phyloP scores from a whole-genome alignment of 2,113 vertebrate genomes.

The Laticauda colubrina region DNA sequence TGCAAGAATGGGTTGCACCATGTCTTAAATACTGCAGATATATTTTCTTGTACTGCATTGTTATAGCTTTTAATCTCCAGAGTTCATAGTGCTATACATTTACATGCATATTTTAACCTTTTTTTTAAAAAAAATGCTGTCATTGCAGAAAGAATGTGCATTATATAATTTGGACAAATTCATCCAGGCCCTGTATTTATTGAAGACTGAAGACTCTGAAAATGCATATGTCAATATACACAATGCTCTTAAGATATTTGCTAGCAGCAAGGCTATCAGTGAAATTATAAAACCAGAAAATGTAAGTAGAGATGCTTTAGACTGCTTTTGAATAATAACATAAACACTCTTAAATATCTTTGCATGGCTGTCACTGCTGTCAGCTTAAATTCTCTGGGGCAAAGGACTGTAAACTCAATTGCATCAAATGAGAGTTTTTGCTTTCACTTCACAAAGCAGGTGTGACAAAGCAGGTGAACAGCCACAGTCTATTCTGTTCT shows the following conservation, averaged over 20 bases:
- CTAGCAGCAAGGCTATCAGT: too few relatives aligned
- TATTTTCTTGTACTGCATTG: background rate
- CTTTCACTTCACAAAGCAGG: background rate
- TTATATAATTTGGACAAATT: background rate
- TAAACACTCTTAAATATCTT: background rate
- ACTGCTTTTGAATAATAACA: background rate
- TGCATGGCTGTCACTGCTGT: background rate
- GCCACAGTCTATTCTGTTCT: background rate
- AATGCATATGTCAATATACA: background rate
- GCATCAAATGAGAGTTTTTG: background rate
- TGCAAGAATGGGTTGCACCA: background rate
- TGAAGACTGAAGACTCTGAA: background rate
- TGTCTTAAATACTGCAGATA: background rate
- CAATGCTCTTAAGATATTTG: rapidly evolving
- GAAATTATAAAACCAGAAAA: background rate
- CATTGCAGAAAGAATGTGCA: constrained; percentile 9
- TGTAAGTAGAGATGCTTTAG: background rate
- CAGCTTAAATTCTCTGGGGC: background rate
- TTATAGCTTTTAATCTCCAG: background rate
- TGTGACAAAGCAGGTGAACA: background rate
- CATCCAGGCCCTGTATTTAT: background rate
- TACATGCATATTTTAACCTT: background rate
- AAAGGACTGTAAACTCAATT: background rate
- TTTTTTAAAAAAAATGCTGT: background rate
- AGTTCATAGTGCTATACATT: background rate